These are phyloP conservation scores for Dromococcyx pavoninus DNA, from an alignment of 2,797 vertebrate species.

Conservation along the genomic window DNA sequence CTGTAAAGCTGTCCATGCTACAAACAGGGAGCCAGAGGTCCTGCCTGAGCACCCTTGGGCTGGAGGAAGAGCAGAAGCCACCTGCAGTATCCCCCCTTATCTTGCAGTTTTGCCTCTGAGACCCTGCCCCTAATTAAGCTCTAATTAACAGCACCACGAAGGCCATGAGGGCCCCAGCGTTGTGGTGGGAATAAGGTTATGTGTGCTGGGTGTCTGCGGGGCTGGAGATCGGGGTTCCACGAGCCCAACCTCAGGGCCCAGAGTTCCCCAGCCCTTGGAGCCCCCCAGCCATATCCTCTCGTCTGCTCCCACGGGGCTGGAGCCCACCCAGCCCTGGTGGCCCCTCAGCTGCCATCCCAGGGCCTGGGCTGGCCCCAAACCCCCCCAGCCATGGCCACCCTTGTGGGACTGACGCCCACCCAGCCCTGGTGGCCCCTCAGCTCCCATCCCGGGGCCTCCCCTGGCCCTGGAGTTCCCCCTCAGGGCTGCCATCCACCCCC, in stretches of 20 bases:
- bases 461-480: no score
- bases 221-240: rapidly evolving
- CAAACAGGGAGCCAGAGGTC: not conserved
- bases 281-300: not conserved
- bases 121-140: not conserved
- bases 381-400: no score
- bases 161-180: not conserved
- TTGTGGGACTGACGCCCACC: no score
- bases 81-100: rapidly evolving
- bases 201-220: not conserved
- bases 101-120: rapidly evolving
- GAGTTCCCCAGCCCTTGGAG: no score
- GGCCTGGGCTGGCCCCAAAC: no score
- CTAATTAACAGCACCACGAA: not conserved
- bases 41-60: not conserved
- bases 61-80: not conserved
- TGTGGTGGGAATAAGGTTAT: rapidly evolving
- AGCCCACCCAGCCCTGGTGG: no score
- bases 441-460: no score
- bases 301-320: no score
- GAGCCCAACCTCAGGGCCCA: no score
- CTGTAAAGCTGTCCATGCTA: rapidly evolving
- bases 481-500: not conserved
- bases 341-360: no score
- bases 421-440: no score